phyloP scores from a whole-genome alignment of 2,888 invertebrate genomes.

The Smittia sp. region DNA sequence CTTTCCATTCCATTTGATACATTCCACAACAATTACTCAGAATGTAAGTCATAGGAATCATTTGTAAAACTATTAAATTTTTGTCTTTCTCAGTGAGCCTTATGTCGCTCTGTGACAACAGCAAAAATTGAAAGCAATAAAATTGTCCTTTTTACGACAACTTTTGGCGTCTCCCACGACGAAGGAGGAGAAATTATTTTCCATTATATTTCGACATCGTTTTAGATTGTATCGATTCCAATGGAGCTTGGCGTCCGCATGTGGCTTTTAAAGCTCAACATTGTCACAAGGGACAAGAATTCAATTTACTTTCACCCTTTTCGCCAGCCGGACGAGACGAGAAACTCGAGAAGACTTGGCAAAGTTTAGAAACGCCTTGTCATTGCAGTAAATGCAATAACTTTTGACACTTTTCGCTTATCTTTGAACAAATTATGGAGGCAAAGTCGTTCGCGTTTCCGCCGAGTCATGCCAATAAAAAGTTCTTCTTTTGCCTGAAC shows the following conservation, averaged over 20 bases:
- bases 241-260: no score
- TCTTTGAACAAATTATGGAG: constrained; percentile 1
- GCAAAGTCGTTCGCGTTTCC: not conserved
- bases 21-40: no score
- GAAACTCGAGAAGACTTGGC: no score
- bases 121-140: constrained; percentile 2
- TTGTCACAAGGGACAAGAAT: not conserved
- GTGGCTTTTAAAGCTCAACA: no score
- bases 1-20: no score
- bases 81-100: not conserved
- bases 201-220: not conserved
- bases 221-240: no score
- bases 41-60: not conserved
- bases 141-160: not conserved
- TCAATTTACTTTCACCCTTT: not conserved
- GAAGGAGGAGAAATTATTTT: not conserved
- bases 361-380: not conserved
- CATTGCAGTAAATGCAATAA: constrained; percentile 10
- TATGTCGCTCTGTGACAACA: not conserved
- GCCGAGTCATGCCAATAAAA: constrained; percentile 10
- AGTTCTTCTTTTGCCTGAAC: not conserved
- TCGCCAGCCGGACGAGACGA: no score
- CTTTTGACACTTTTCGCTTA: constrained; percentile 10
- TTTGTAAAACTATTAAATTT: not conserved
- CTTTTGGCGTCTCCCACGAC: no score